These are phyloP conservation scores for Parnassius smintheus DNA, from an alignment of 2,888 invertebrate genomes.

Conservation along the genomic window DNA sequence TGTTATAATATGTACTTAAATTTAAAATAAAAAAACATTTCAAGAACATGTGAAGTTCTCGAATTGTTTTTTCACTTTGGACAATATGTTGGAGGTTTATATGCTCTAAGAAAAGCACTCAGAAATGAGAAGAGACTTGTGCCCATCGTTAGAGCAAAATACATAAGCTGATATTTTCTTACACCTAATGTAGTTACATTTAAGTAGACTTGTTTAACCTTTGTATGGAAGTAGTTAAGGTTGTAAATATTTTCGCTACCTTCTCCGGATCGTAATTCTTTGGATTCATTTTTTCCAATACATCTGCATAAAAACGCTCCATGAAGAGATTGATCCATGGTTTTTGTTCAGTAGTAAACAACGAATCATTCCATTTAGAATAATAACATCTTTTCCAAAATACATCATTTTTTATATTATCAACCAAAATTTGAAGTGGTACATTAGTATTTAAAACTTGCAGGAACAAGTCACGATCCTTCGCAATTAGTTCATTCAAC, in stretches of 20 bases:
- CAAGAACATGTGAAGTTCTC: no score
- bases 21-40: no score
- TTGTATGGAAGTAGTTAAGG: background rate
- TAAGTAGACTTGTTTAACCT: no score
- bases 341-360: conserved; percentile 47
- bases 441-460: conserved; percentile 64
- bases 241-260: conserved; percentile 39
- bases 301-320: conserved; percentile 69
- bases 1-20: no score
- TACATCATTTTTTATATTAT: conserved; percentile 70
- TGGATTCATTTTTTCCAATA: conserved; percentile 73
- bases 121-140: no score
- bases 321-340: conserved; percentile 71
- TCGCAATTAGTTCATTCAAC: conserved; percentile 58
- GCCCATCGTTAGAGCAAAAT: no score
- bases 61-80: no score
- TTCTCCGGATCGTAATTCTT: conserved; percentile 74
- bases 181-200: no score
- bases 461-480: conserved; percentile 67
- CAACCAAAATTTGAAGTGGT: conserved; percentile 66
- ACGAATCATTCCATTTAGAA: conserved; percentile 58
- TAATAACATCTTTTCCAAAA: conserved; percentile 74
- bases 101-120: no score
- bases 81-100: no score
- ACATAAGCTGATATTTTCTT: no score